These are phyloP conservation scores for Mus pahari DNA, from an alignment of 2,113 vertebrate genomes.

Conservation along the genomic window DNA sequence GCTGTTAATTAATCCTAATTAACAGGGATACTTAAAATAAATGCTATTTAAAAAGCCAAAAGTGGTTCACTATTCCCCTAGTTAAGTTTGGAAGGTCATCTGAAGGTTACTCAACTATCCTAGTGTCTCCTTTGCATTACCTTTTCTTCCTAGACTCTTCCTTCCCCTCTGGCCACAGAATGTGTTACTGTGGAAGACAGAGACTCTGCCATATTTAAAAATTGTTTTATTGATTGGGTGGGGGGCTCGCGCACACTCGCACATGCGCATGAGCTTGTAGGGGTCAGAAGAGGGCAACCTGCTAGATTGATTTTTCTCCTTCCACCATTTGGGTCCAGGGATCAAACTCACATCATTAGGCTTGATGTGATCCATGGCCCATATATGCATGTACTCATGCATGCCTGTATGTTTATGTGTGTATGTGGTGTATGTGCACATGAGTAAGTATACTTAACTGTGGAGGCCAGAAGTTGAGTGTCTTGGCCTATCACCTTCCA, in stretches of 20 bases:
- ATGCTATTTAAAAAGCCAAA: constrained; percentile 70
- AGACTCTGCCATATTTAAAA: neutral
- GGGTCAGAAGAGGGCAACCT: neutral
- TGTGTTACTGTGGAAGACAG: neutral
- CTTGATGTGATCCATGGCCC: neutral
- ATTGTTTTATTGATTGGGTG: neutral
- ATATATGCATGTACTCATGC: neutral
- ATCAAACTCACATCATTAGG: neutral
- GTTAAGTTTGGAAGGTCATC: constrained; percentile 60
- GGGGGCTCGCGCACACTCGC: too few relatives aligned
- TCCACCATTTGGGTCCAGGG: neutral
- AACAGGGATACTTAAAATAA: constrained; percentile 71
- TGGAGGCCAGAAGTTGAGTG: neutral
- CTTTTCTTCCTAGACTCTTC: constrained; percentile 42
- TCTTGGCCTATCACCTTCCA: neutral
- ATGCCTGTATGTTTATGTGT: neutral
- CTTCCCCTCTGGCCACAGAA: neutral
- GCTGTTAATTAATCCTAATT: constrained; percentile 80
- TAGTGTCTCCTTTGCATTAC: constrained; percentile 16
- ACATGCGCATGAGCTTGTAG: too few relatives aligned
- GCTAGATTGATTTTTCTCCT: neutral
- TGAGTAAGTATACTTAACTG: neutral
- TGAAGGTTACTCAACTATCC: neutral
- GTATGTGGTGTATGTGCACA: neutral
- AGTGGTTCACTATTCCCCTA: constrained; percentile 50